These are phyloP conservation scores for Nudaria mundana DNA, from an alignment of 2,888 invertebrate genomes.

Conservation along the genomic window DNA sequence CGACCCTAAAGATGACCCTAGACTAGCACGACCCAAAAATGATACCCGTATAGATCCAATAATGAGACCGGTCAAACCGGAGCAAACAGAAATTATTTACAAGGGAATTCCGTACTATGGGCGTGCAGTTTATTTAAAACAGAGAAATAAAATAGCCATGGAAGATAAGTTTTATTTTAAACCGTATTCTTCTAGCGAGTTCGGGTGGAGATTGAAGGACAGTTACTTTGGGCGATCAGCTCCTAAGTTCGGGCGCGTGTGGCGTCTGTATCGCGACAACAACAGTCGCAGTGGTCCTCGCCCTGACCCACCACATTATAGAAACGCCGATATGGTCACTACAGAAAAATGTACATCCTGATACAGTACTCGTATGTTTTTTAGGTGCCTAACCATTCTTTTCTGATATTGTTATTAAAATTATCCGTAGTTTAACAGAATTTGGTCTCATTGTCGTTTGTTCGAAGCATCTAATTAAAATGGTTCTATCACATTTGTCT, in stretches of 20 bases:
- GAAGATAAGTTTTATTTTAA: constrained; percentile 48
- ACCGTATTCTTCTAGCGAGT: constrained; percentile 38
- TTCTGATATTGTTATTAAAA: not conserved
- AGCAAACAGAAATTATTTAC: constrained; percentile 39
- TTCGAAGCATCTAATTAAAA: too few species aligned
- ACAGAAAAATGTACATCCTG: constrained; percentile 2
- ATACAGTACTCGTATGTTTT: not conserved
- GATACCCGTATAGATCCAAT: constrained; percentile 39
- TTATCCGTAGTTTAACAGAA: too few species aligned
- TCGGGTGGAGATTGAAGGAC: constrained; percentile 49
- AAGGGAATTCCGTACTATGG: constrained; percentile 45
- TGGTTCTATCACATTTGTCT: too few species aligned
- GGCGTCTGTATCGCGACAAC: constrained; percentile 33
- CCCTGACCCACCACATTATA: constrained; percentile 45
- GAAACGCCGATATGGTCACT: not conserved
- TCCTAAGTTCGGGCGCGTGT: constrained; percentile 37
- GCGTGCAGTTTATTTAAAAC: constrained; percentile 41
- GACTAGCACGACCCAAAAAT: constrained; percentile 39
- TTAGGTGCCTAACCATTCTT: not conserved
- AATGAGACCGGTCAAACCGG: constrained; percentile 44
- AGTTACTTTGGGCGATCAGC: constrained; percentile 34
- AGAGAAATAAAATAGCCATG: constrained; percentile 35
- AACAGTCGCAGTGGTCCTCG: constrained; percentile 44
- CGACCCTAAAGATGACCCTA: constrained; percentile 42
- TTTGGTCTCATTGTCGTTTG: too few species aligned